Conservation (phyloP, 2,888 invertebrate species). For the Agrenia bidenticulata region DNA sequence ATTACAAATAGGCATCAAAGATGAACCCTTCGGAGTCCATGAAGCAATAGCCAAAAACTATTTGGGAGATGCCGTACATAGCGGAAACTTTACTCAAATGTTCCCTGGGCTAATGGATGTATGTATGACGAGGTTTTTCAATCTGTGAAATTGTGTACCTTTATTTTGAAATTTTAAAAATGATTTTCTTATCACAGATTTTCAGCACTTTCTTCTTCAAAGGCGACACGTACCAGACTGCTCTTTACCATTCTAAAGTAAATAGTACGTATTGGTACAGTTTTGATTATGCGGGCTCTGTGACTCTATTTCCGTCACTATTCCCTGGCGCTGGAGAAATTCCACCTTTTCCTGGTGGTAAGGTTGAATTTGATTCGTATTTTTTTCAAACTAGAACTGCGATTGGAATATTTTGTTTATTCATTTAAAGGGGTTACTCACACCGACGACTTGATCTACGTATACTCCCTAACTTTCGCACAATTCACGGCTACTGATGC, state of each 20-base stretch:
- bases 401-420: neutral
- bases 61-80: conserved; percentile 56
- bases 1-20: conserved; percentile 56
- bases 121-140: too few relatives aligned
- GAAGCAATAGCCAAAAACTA: conserved; percentile 57
- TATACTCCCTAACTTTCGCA: conserved; percentile 57
- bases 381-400: too few relatives aligned
- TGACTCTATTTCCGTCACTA: conserved; percentile 54
- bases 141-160: too few relatives aligned
- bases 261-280: conserved; percentile 59
- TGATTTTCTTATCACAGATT: too few relatives aligned
- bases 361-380: neutral
- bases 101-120: conserved; percentile 61
- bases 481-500: conserved; percentile 40
- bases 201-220: conserved; percentile 59
- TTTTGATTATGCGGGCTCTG: conserved; percentile 59
- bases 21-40: conserved; percentile 57
- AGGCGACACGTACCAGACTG: conserved; percentile 57
- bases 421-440: conserved; percentile 60
- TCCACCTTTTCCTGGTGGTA: conserved; percentile 37
- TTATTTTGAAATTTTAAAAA: too few relatives aligned
- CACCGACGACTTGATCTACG: conserved; percentile 64
- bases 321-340: conserved; percentile 23
- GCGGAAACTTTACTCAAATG: conserved; percentile 57
- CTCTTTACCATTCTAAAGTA: conserved; percentile 55